Percentiles rank a stretch among this genome's conserved stretches.
These are phyloP conservation scores for Bombylius major DNA, from an alignment of 2,888 invertebrate species.

Conservation along the genomic window DNA sequence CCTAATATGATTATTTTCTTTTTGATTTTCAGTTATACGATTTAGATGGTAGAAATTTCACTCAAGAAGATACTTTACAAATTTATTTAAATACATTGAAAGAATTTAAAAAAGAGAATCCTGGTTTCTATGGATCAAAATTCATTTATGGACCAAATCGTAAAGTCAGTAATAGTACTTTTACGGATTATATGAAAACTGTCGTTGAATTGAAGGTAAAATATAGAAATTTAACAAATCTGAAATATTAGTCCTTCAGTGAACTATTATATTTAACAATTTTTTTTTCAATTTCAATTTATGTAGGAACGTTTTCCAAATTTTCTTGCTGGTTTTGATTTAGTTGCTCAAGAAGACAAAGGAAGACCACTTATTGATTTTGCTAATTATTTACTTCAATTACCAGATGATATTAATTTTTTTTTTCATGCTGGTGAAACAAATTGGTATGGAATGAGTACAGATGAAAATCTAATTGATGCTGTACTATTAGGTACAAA, in stretches of 20 bases:
- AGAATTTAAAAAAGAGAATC: constrained; percentile 45
- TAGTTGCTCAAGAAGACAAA: constrained; percentile 67
- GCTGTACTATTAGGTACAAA: constrained; percentile 61
- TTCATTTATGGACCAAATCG: constrained; percentile 57
- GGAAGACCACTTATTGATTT: constrained; percentile 52
- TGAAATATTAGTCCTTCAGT: no score
- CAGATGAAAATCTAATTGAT: constrained; percentile 63
- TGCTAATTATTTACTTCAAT: constrained; percentile 40
- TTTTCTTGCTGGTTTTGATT: constrained; percentile 65
- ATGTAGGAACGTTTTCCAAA: constrained; percentile 42
- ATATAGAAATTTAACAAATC: not conserved
- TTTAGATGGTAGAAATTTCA: constrained; percentile 46
- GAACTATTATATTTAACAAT: not conserved
- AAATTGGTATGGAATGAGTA: constrained; percentile 52
- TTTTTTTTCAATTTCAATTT: not conserved
- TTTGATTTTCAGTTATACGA: constrained; percentile 43
- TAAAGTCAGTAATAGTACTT: constrained; percentile 29
- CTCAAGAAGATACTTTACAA: constrained; percentile 42
- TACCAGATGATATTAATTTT: constrained; percentile 44
- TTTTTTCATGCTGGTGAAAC: constrained; percentile 79
- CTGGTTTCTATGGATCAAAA: constrained; percentile 54
- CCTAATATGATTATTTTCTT: no score
- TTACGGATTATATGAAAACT: constrained; percentile 38
- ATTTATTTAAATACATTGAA: constrained; percentile 45
- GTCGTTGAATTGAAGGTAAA: constrained; percentile 25